These are phyloP conservation scores for Proctacanthus coquilletti DNA, from an alignment of 1,140 invertebrate genomes.

Conservation along the genomic window DNA sequence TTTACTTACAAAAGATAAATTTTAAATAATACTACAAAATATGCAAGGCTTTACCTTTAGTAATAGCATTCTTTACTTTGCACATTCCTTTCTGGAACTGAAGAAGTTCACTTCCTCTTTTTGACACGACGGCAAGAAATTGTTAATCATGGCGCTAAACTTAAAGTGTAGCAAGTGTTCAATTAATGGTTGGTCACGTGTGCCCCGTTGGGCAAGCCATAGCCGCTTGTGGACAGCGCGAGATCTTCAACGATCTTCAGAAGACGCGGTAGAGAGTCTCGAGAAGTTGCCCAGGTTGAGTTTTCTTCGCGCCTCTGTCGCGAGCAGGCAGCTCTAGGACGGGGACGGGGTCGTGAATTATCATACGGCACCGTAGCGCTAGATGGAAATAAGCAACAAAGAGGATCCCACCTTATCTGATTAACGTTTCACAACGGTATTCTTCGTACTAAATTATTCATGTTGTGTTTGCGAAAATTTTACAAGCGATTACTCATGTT, in stretches of 20 bases:
- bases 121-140: no score
- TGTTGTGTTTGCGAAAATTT: not conserved
- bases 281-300: not conserved
- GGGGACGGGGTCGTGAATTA: not conserved
- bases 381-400: not conserved
- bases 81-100: no score
- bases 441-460: not conserved
- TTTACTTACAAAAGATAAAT: no score
- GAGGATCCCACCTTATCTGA: not conserved
- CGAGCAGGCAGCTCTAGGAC: not conserved
- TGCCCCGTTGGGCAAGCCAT: not conserved
- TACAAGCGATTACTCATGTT: constrained; percentile 1
- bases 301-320: not conserved
- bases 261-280: not conserved
- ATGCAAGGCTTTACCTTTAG: no score
- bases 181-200: not conserved
- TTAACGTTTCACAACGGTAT: not conserved
- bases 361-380: not conserved
- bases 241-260: not conserved
- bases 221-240: not conserved
- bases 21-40: no score
- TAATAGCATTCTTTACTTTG: no score
- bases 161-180: not conserved
- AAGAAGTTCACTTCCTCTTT: no score
- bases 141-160: no score